Base-by-base conservation (phyloP, 2,113 vertebrate genomes). In the Mustelus asterias region DNA sequence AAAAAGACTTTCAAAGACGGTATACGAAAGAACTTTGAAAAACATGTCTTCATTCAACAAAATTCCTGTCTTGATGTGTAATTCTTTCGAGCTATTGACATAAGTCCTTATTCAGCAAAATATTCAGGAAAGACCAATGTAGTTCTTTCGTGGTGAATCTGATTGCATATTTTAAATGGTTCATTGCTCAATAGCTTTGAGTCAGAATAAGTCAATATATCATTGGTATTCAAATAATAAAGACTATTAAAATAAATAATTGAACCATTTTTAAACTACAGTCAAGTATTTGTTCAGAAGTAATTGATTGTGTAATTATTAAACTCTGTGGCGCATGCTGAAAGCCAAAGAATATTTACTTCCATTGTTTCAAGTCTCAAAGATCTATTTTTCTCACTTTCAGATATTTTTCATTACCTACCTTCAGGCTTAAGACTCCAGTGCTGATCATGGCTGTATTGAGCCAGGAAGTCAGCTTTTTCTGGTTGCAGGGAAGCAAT, bases 281-380 rank as follows among this genome's bases (percentile, higher is more conserved):
- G 37, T 44, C 37, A 70, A 44, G 18, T 69, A 44, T 65, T 44
- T 94, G 0, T 37, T 24, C 41, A 10, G 92, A 94, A 41, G 13
- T 70, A 69, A 70, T 94, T 69, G 3, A 94, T 93, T 63, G 16
- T n/a, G 13, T 67, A 18, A 94, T 94, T 94, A 94, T 69, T 94
- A 37, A 67, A 94, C 41, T 94, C 0, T 69, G 63, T 69, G 37
- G 63, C 26, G 26, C 65, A 70, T 70, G 60, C 41, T 94, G 92
- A 20, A 4, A 94, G 16, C n/a, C 2, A 94, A 94, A 94, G 65
- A 94, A 70, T 94, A 94, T 70, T 69, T 69, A 24, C 13, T 26
- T 88, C 8, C 2, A 44, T 70, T 24, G 60, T 93, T 88, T 65
- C 67, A 94, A 44, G 22, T 26, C 9, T 70, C 16, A 70, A 44